Conservation (phyloP, 2,888 invertebrate species). For the Diarsia brunnea region DNA sequence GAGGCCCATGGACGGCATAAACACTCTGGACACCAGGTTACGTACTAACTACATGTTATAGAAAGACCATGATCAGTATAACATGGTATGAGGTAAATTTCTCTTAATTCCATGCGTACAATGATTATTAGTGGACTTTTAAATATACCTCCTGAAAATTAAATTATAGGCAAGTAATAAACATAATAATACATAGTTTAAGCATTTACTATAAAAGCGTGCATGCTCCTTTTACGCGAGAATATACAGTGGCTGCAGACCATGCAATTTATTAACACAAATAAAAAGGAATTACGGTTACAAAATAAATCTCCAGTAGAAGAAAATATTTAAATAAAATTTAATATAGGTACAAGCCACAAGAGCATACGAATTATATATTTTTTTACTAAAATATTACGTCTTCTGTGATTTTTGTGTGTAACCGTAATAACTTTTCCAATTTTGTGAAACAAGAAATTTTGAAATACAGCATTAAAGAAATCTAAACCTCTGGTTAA, state of each 20-base stretch:
- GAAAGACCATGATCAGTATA: neutral
- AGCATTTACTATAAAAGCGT: slow-evolving; percentile 34
- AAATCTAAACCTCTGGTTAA: slow-evolving; percentile 8
- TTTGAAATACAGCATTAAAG: neutral
- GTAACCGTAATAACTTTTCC: slow-evolving; percentile 5
- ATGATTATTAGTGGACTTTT: neutral
- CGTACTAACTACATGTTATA: too few relatives aligned
- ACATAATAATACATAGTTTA: too few relatives aligned
- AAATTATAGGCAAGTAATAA: slow-evolving; percentile 21
- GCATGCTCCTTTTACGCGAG: slow-evolving; percentile 29
- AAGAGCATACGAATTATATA: neutral
- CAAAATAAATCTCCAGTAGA: neutral
- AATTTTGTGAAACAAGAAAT: slow-evolving; percentile 3
- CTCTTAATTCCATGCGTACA: slow-evolving; percentile 18
- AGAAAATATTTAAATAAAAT: slow-evolving; percentile 8
- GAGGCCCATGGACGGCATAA: too few relatives aligned
- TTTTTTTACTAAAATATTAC: slow-evolving; percentile 15
- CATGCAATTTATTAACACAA: slow-evolving; percentile 41
- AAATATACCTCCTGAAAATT: slow-evolving; percentile 9
- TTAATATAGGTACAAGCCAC: neutral
- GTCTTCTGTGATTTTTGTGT: neutral
- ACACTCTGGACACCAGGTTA: too few relatives aligned
- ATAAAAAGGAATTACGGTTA: slow-evolving; percentile 11
- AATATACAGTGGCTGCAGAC: slow-evolving; percentile 3
- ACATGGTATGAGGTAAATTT: slow-evolving; percentile 31